These are phyloP conservation scores for Onychostruthus taczanowskii DNA, from an alignment of 2,113 vertebrate genomes.

Conservation along the genomic window DNA sequence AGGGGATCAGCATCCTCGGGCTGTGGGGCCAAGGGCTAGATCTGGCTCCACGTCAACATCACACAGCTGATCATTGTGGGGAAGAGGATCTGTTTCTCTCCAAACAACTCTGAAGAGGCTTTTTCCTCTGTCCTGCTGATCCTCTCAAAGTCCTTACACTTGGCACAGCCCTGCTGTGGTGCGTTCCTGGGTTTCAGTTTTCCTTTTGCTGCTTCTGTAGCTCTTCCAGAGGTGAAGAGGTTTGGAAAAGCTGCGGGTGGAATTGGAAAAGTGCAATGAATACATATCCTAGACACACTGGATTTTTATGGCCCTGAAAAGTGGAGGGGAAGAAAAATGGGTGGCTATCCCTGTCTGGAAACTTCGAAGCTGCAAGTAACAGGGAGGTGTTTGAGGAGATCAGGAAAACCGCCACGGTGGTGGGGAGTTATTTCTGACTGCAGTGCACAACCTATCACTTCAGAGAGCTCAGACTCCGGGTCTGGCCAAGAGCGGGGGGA, in stretches of 20 bases:
- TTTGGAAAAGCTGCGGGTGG: conserved; percentile 46
- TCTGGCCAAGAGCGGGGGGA: neutral
- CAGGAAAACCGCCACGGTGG: neutral
- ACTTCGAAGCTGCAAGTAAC: neutral
- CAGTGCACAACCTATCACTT: neutral
- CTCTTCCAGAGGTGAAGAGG: conserved; percentile 58
- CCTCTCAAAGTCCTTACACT: neutral
- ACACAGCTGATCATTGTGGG: neutral
- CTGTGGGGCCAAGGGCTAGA: neutral
- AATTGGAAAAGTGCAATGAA: conserved; percentile 49
- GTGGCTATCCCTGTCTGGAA: conserved; percentile 26
- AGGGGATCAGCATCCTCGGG: fast-evolving
- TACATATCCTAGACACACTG: conserved; percentile 10
- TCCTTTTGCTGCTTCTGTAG: conserved; percentile 62
- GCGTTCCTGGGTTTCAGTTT: conserved; percentile 64
- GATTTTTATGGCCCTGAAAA: conserved; percentile 13
- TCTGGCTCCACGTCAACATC: neutral
- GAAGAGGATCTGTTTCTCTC: conserved; percentile 33
- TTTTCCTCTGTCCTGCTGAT: conserved; percentile 41
- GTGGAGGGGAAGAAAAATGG: neutral
- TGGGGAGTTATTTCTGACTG: neutral
- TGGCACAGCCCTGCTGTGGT: neutral
- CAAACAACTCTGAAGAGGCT: conserved; percentile 29
- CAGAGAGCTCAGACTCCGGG: neutral
- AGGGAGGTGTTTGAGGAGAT: conserved; percentile 20